Percentiles rank a stretch among this genome's conserved stretches.
These are phyloP conservation scores for Oceanodroma leucorhoa DNA, from an alignment of 2,797 vertebrate genomes.

Conservation along the genomic window DNA sequence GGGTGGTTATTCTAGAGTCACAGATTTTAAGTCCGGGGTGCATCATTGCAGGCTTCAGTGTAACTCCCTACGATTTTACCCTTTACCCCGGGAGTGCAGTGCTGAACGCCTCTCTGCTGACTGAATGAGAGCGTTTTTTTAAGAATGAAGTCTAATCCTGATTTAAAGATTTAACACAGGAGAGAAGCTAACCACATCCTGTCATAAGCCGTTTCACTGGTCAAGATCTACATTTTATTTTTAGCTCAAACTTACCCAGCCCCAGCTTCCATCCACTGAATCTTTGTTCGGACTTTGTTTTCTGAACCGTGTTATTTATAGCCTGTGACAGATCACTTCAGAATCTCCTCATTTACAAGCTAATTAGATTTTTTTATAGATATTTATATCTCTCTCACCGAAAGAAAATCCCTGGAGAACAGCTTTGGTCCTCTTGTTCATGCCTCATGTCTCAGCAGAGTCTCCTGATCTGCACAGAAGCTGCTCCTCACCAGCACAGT, in stretches of 20 bases:
- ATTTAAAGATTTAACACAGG: neutral
- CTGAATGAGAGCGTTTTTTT: neutral
- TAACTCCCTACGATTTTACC: neutral
- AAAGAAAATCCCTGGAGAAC: neutral
- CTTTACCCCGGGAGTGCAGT: neutral
- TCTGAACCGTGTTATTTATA: neutral
- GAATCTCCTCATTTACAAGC: neutral
- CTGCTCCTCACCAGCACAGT: neutral
- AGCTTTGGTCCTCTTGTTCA: neutral
- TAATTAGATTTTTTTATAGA: neutral
- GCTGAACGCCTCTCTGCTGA: neutral
- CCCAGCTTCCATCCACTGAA: neutral
- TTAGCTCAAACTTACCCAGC: neutral
- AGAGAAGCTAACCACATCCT: slow-evolving; percentile 1
- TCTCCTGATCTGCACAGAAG: neutral
- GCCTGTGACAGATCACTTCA: neutral
- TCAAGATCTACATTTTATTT: slow-evolving; percentile 17
- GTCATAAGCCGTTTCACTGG: neutral
- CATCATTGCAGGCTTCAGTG: neutral
- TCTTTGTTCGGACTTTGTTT: neutral
- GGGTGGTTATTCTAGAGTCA: neutral
- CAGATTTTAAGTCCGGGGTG: neutral
- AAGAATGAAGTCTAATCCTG: neutral
- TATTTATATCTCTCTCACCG: neutral
- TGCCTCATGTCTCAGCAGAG: neutral